These are phyloP conservation scores for Pyrrhia umbra DNA, from an alignment of 2,888 invertebrate species.

Conservation along the genomic window DNA sequence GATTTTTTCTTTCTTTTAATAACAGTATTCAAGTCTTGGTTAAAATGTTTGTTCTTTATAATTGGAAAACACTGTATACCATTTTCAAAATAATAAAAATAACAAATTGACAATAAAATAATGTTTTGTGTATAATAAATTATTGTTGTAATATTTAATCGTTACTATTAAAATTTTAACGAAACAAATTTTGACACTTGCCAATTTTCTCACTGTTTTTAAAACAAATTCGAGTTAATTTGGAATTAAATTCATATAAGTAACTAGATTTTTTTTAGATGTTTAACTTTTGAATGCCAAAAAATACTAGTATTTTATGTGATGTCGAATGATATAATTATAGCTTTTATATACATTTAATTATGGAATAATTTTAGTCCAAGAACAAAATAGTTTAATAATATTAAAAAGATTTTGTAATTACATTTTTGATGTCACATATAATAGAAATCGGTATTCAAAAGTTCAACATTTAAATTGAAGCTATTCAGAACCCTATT, in stretches of 20 bases:
- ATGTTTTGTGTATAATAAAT: constrained; percentile 58
- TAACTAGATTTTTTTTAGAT: not conserved
- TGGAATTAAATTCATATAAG: constrained; percentile 12
- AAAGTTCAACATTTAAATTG: constrained; percentile 14
- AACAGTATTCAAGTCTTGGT: not conserved
- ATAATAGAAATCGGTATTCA: constrained; percentile 6
- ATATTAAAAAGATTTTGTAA: not conserved
- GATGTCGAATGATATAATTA: not conserved
- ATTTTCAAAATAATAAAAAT: constrained; percentile 53
- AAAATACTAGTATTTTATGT: not conserved
- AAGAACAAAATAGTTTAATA: constrained; percentile 30
- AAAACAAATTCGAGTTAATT: constrained; percentile 6
- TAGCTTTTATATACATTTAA: not conserved
- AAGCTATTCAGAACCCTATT: not conserved
- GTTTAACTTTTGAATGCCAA: constrained; percentile 29
- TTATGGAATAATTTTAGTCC: constrained; percentile 3
- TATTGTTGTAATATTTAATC: constrained; percentile 60
- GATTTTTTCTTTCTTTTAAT: not conserved
- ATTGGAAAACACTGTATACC: constrained; percentile 44
- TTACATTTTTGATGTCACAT: not conserved
- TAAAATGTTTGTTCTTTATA: not conserved
- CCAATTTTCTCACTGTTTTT: constrained; percentile 5
- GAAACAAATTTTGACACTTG: constrained; percentile 22
- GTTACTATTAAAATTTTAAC: constrained; percentile 34
- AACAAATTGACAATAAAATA: constrained; percentile 72